phyloP scores from a whole-genome alignment of 1,140 invertebrate genomes.

The Listronotus bonariensis region DNA sequence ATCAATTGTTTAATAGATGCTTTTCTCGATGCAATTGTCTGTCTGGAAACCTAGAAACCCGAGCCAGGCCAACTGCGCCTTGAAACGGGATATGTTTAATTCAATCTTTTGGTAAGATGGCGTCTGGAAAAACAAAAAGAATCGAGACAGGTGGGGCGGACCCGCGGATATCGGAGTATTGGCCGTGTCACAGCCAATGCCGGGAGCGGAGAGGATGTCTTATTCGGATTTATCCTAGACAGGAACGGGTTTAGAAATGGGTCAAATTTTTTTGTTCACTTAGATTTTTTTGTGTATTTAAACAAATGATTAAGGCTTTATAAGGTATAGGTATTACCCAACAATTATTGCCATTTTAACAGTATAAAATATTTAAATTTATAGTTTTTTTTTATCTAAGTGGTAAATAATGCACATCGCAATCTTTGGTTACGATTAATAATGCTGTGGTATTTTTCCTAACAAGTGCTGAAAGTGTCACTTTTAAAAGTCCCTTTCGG shows the following conservation, averaged over 20 bases:
- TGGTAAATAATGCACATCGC: too few species aligned
- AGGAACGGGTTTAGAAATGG: slow-evolving; percentile 1
- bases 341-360: too few species aligned
- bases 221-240: slow-evolving; percentile 1
- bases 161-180: slow-evolving; percentile 38
- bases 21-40: slow-evolving; percentile 19
- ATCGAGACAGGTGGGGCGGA: slow-evolving; percentile 25
- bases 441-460: too few species aligned
- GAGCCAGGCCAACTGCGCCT: slow-evolving; percentile 13
- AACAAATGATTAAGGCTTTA: too few species aligned
- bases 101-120: slow-evolving; percentile 36
- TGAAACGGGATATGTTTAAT: slow-evolving; percentile 32
- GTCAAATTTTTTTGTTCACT: background rate
- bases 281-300: too few species aligned
- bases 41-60: slow-evolving; percentile 4
- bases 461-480: too few species aligned
- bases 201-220: slow-evolving; percentile 17
- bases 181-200: slow-evolving; percentile 40
- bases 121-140: slow-evolving; percentile 35
- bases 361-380: too few species aligned
- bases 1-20: slow-evolving; percentile 27
- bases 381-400: too few species aligned
- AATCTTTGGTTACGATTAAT: too few species aligned
- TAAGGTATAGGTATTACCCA: too few species aligned
- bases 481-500: too few species aligned